A percentile compares a stretch with the other conserved stretches of the same genome.
These are phyloP conservation scores for Lottia gigantea DNA, from an alignment of 2,888 invertebrate genomes.

Conservation along the genomic window DNA sequence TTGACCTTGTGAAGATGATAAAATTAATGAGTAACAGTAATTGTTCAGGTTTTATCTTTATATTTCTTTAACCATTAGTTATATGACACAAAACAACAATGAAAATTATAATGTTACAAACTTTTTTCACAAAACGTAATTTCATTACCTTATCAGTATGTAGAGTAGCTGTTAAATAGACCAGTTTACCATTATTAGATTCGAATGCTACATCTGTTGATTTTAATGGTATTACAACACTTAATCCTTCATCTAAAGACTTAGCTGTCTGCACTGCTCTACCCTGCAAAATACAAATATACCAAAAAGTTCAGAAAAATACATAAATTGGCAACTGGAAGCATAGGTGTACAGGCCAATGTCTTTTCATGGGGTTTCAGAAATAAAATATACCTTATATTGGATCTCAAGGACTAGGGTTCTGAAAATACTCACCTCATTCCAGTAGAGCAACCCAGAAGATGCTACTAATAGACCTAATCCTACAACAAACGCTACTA, in stretches of 20 bases:
- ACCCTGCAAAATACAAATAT: slow-evolving; percentile 72
- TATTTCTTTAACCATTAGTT: no score
- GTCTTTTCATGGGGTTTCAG: no score
- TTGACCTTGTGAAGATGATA: no score
- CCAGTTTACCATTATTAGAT: slow-evolving; percentile 79
- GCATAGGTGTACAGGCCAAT: no score
- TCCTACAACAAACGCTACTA: slow-evolving; percentile 53
- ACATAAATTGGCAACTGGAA: no score
- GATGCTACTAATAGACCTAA: slow-evolving; percentile 44
- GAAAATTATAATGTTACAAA: no score
- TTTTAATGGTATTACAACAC: slow-evolving; percentile 73
- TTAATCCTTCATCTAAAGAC: slow-evolving; percentile 82
- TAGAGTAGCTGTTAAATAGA: slow-evolving; percentile 82
- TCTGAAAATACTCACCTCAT: slow-evolving; percentile 79
- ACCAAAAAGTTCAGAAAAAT: no score
- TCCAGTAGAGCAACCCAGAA: slow-evolving; percentile 78
- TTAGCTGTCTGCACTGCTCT: slow-evolving; percentile 83
- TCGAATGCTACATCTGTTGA: slow-evolving; percentile 70
- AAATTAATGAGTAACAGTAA: no score
- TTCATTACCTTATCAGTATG: slow-evolving; percentile 78
- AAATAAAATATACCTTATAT: no score
- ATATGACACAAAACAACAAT: no score
- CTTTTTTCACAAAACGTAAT: slow-evolving; percentile 70
- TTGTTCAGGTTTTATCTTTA: no score
- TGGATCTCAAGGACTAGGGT: no score